Evolutionary conservation across 2,888 invertebrate species (phyloP).

Genomic region (Choristoneura rosaceana): DNA sequence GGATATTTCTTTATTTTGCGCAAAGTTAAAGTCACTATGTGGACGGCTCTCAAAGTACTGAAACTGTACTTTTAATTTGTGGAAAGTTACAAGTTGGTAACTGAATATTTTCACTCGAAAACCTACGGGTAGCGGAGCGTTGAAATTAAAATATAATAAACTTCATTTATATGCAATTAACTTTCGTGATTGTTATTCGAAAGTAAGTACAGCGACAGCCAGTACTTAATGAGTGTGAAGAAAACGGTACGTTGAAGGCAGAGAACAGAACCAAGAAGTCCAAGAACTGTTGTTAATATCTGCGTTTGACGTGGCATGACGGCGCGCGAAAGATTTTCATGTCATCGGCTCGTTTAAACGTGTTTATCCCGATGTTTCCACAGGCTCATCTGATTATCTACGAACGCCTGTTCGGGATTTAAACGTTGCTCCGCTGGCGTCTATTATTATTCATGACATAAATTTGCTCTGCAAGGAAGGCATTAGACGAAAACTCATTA

Average conservation of each 20-base stretch:
- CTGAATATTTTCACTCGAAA: constrained; percentile 34
- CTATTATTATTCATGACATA: constrained; percentile 85
- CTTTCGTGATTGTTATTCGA: constrained; percentile 29
- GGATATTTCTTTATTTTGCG: constrained; percentile 3
- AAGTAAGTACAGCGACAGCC: constrained; percentile 24
- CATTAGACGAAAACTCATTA: constrained; percentile 85
- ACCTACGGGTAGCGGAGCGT: constrained; percentile 28
- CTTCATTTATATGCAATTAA: constrained; percentile 8
- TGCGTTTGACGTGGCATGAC: constrained; percentile 36
- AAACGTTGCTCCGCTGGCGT: constrained; percentile 75
- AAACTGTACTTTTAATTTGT: constrained; percentile 37
- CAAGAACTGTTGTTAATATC: constrained; percentile 37
- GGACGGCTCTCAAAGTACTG: constrained; percentile 22
- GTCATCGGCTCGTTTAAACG: constrained; percentile 70
- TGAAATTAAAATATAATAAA: constrained; percentile 36
- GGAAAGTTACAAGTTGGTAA: constrained; percentile 35
- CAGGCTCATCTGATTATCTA: constrained; percentile 64
- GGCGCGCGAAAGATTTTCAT: constrained; percentile 52
- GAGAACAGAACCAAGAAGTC: too few species aligned
- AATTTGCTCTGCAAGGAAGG: constrained; percentile 80
- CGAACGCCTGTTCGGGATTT: constrained; percentile 77
- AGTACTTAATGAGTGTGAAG: constrained; percentile 21
- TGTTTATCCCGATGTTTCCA: constrained; percentile 76
- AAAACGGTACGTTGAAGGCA: constrained; percentile 8
- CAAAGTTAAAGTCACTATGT: constrained; percentile 25